Evolutionary conservation across 92 coral and sea anemone species (phyloP), one percentile per base, ranked within the genome.

Genomic region (Virgularia gustaviana): DNA sequence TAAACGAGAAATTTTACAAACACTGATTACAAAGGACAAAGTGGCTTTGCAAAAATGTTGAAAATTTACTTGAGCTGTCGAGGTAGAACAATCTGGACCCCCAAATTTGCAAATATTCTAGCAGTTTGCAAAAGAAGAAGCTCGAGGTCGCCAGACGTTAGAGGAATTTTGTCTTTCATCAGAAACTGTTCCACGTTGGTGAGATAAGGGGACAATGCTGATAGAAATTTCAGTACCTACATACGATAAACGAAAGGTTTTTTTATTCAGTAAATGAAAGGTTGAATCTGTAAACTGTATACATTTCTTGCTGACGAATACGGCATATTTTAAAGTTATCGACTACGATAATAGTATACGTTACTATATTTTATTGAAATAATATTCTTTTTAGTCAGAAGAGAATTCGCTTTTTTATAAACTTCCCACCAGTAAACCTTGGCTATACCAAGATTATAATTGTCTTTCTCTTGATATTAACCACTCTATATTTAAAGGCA

Each of bases 121-220:
- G 81, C 71, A n/a, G 81, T 77, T 49, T 77, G 81, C 37, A 77
- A 71, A 12, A 77, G 56, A 60, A 77, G 42, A 16, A 77, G 19
- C 37, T 77, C 81, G 49, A 77, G 63, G 15, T 77, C 81, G 28
- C 63, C 81, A 25, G 81, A 70, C 25, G 74, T 15, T 28, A 77
- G 35, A 1, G 81, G 54, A 31, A 77, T 51, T 23, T 70, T 49
- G 18, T 77, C 81, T 65, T 58, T 64, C 19, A 77, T 20, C 53
- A 77, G 63, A 18, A 77, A 71, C 39, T 77, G 74, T 43, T 77
- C 81, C 25, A 77, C 81, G 24, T 77, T 77, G 53, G 64, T 77
- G 30, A 77, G 20, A 28, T 77, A 77, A 36, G 81, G 81, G 11
- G 81, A 77, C 67, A 77, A 61, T 27, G 81, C 53, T 11, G 81